Evolutionary conservation across 1,140 invertebrate genomes (phyloP), one percentile per base, ranked within the genome.

Genomic region (Radopholus similis): DNA sequence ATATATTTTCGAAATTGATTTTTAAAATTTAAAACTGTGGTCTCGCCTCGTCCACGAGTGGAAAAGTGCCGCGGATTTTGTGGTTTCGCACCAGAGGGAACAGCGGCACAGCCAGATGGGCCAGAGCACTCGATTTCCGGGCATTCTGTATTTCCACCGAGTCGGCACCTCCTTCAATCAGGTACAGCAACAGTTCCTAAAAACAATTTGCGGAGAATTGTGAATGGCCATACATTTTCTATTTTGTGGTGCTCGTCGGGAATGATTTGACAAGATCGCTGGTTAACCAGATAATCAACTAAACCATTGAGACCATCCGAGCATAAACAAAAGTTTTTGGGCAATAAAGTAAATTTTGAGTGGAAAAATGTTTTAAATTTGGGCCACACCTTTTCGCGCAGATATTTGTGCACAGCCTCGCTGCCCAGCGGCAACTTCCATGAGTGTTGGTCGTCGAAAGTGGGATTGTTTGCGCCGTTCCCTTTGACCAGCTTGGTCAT

Each of bases 391-490:
- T 69, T 49, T 40, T 56, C 57, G 35, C 72, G 65, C 58, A 76
- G 53, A 53, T 76, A 76, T 40, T 58, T 40, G 49, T 76, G 74
- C 18, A 76, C 18, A 11, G 76, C 64, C 28, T 64, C 55, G 30
- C 67, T 71, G 21, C 32, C 44, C 4, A 62, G 37, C 5, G 74
- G 76, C 26, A 76, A 37, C 32, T 44, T 66, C 55, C 74, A 76
- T 4, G 53, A 54, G 8, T 65, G 26, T 4, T 21, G 18, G 23
- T 71, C 65, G 23, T 68, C 68, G 49, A 64, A 76, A 37, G 18
- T 32, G 11, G 76, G 75, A 58, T 75, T 75, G 18, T 18, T 44
- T 44, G 6, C n/a, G 18, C 35, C 53, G 30, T 21, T 54, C n/a
- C n/a, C n/a, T 72, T 60, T 59, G 13, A 13, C 40, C 30, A 59